phyloP scores from a whole-genome alignment of 1,140 invertebrate species.

The Lasaia peninsularis region DNA sequence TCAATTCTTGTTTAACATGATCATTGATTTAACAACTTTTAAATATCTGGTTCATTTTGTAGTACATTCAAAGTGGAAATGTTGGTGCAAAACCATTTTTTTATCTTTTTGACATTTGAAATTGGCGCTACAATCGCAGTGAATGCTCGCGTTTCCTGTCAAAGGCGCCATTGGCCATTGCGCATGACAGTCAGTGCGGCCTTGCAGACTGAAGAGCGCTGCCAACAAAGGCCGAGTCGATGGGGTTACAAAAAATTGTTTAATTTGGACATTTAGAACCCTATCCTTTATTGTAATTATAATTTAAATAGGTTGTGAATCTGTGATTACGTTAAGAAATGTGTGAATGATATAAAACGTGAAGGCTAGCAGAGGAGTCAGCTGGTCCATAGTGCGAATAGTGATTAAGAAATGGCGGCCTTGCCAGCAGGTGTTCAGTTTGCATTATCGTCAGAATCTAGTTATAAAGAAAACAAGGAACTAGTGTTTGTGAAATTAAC shows the following conservation, averaged over 20 bases:
- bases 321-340: conserved; percentile 77
- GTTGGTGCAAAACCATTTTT: conserved; percentile 75
- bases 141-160: conserved; percentile 75
- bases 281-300: conserved; percentile 75
- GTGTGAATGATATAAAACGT: conserved; percentile 77
- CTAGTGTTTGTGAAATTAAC: conserved; percentile 96
- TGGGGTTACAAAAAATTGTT: conserved; percentile 76
- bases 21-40: not conserved
- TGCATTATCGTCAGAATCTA: conserved; percentile 93
- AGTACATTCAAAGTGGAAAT: too few species aligned
- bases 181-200: conserved; percentile 77
- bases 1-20: too few species aligned
- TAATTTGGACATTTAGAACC: conserved; percentile 74
- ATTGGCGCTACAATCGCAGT: conserved; percentile 68
- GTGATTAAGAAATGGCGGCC: conserved; percentile 90
- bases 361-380: conserved; percentile 77
- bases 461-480: conserved; percentile 91
- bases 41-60: too few species aligned
- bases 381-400: conserved; percentile 78
- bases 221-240: conserved; percentile 77
- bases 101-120: conserved; percentile 77
- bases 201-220: conserved; percentile 76
- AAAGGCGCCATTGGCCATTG: conserved; percentile 62
- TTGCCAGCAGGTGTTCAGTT: conserved; percentile 96
- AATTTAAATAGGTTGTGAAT: conserved; percentile 78